These are phyloP conservation scores for Oreocharis arfaki DNA, from an alignment of 2,113 vertebrate species.

Conservation along the genomic window DNA sequence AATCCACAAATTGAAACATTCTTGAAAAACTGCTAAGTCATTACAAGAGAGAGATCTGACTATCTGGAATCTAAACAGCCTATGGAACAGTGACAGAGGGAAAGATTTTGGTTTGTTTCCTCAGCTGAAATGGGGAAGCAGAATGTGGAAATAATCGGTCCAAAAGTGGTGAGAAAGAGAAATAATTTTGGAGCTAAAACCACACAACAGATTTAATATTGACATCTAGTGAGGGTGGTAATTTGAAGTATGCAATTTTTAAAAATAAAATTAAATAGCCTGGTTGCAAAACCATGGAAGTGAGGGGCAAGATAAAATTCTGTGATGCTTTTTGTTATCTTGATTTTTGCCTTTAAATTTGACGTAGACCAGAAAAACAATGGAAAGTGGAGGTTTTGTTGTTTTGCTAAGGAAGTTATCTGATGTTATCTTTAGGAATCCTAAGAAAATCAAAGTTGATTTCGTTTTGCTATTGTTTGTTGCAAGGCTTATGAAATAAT, in stretches of 20 bases:
- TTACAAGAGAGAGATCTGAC: background rate
- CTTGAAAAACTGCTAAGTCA: background rate
- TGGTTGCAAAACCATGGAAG: background rate
- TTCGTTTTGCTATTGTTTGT: constrained; percentile 48
- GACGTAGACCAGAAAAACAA: background rate
- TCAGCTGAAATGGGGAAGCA: background rate
- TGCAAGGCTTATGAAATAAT: constrained; percentile 56
- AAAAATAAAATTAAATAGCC: background rate
- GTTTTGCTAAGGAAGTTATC: constrained; percentile 9
- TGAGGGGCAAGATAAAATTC: background rate
- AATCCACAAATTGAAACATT: background rate
- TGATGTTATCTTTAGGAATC: background rate
- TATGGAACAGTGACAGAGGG: background rate
- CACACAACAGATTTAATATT: background rate
- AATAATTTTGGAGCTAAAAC: background rate
- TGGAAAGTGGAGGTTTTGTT: background rate
- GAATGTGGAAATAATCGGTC: background rate
- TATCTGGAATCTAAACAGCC: background rate
- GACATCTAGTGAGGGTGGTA: background rate
- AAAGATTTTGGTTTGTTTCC: background rate
- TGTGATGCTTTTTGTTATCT: background rate
- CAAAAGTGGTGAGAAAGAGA: background rate
- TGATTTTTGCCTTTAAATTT: constrained; percentile 14
- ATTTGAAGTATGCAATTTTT: background rate
- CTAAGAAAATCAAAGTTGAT: constrained; percentile 40